phyloP scores from a whole-genome alignment of 2,888 invertebrate species.

The Coenonympha arcania region DNA sequence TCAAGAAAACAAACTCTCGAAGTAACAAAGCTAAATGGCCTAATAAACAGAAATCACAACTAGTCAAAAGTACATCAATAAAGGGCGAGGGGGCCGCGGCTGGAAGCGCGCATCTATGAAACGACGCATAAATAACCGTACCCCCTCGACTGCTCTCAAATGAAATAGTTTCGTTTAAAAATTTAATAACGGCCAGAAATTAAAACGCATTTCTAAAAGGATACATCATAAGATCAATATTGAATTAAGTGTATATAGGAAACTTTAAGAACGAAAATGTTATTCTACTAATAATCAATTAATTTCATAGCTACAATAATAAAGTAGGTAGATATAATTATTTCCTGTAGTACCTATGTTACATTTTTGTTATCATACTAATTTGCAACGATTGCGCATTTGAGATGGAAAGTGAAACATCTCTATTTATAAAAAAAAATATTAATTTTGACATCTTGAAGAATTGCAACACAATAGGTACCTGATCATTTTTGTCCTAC shows the following conservation, averaged over 20 bases:
- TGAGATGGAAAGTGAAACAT: too few species aligned
- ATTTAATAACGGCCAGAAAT: conserved; percentile 8
- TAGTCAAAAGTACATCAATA: conserved; percentile 70
- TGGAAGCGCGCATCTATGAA: conserved; percentile 45
- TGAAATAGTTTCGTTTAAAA: conserved; percentile 26
- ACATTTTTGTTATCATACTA: too few species aligned
- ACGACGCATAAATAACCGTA: conserved; percentile 52
- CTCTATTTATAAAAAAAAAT: too few species aligned
- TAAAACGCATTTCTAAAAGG: conserved; percentile 6
- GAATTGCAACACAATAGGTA: too few species aligned
- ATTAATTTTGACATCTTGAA: too few species aligned
- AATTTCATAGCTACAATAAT: too few species aligned
- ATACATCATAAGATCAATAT: conserved; percentile 1
- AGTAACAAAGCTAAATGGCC: conserved; percentile 55
- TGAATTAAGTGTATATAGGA: background rate
- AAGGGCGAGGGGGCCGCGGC: conserved; percentile 46
- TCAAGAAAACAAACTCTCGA: conserved; percentile 38
- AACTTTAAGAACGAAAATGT: too few species aligned
- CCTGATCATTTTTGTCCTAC: too few species aligned
- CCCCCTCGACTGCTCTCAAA: conserved; percentile 38
- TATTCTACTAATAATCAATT: too few species aligned
- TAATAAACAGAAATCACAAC: conserved; percentile 67
- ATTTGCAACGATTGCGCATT: too few species aligned
- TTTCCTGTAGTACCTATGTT: too few species aligned
- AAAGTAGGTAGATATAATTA: too few species aligned